phyloP scores from a whole-genome alignment of 1,140 invertebrate species.

The Drosophila setifemur region DNA sequence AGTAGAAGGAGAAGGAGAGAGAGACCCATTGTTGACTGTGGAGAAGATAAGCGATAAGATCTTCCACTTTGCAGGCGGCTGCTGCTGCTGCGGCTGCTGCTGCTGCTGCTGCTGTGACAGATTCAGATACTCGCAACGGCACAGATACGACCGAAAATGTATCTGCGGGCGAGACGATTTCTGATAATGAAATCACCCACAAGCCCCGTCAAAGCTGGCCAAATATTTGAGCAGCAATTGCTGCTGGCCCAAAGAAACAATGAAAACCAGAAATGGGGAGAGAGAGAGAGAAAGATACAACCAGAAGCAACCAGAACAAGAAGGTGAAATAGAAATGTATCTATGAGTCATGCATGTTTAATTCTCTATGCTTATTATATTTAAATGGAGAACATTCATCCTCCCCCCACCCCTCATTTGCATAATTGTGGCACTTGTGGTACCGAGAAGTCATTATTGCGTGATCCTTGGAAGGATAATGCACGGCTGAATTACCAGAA shows the following conservation, averaged over 20 bases:
- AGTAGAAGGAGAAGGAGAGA: neutral
- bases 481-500: constrained; percentile 8
- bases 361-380: too few relatives aligned
- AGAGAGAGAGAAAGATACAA: too few relatives aligned
- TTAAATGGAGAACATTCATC: too few relatives aligned
- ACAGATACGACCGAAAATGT: neutral
- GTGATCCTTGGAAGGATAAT: neutral
- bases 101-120: constrained; percentile 13
- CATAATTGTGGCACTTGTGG: too few relatives aligned
- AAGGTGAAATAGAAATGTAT: too few relatives aligned
- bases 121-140: neutral
- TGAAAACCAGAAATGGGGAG: neutral
- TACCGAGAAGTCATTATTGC: neutral
- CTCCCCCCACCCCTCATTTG: too few relatives aligned
- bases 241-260: neutral
- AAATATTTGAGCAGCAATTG: constrained; percentile 63
- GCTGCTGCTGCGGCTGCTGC: too few relatives aligned
- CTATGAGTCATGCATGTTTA: too few relatives aligned
- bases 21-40: neutral
- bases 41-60: neutral
- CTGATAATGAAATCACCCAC: constrained; percentile 60
- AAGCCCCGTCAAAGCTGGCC: constrained; percentile 39
- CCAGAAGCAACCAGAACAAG: too few relatives aligned
- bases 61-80: neutral
- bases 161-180: constrained; percentile 10